Evolutionary conservation across 2,888 invertebrate genomes (phyloP), one percentile per base, ranked within the genome.

Genomic region (Epicampocera succincta): DNA sequence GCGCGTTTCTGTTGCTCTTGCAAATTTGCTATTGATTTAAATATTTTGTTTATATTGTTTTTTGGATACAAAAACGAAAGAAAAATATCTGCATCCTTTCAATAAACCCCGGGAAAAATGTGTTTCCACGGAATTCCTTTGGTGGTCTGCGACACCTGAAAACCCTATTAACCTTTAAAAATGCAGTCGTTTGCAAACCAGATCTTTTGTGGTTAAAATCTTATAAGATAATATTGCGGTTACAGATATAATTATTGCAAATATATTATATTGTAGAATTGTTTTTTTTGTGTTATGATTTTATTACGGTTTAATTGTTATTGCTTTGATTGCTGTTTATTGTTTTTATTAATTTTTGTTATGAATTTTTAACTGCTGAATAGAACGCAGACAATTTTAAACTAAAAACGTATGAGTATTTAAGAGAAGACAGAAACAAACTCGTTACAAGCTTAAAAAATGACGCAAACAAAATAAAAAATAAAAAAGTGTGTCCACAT

Each of bases 271-370:
- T 15, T 52, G 56, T 54, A 38, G 21, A 61, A 65, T 54, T 73
- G 29, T 29, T 29, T 60, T 48, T 72, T 71, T 19, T 40, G 5
- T 60, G 13, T 44, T 44, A 15, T 65, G 8, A 63, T 63, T 71
- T 77, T 71, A 77, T 77, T 77, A 71, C 65, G 17, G 65, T 78
- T 71, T 65, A 44, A 78, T 78, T 72, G 71, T 66, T 72, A 66
- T 65, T 58, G 42, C 52, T 58, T 3, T 42, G 21, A 74, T 56
- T 74, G 46, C 46, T 63, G 52, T 52, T 68, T 46, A 48, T 63
- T 71, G 17, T 76, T 69, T 54, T 61, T 25, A 15, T 21, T 65
- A 17, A 42, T 21, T 60, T 60, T 42, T 48, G 4, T 42, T 52
- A 25, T 38, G 19, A 52, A 63, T 63, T 61, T 40, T 19, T n/a